A percentile compares a stretch with the other conserved stretches of the same genome.
These are phyloP conservation scores for Neocrepidodera transversa DNA, from an alignment of 2,888 invertebrate genomes.

Conservation along the genomic window DNA sequence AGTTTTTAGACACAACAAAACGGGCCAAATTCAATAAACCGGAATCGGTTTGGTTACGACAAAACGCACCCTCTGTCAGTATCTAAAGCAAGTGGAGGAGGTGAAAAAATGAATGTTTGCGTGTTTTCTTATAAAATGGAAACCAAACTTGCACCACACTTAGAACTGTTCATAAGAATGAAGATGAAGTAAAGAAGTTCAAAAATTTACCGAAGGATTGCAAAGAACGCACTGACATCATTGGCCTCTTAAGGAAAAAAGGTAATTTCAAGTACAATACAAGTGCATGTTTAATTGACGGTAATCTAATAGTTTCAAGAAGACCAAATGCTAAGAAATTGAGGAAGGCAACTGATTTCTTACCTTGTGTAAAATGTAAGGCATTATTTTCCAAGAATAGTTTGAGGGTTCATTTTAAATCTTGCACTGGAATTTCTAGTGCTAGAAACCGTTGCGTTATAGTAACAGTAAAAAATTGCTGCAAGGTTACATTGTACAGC, in stretches of 20 bases:
- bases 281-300: conserved; percentile 9
- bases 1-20: no score
- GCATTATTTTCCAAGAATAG: conserved; percentile 21
- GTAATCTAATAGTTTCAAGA: conserved; percentile 20
- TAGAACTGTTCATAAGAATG: conserved; percentile 17
- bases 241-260: conserved; percentile 14
- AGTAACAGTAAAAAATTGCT: conserved; percentile 13
- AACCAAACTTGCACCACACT: conserved; percentile 23
- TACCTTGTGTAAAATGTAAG: conserved; percentile 17
- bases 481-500: conserved; percentile 19
- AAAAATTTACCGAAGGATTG: conserved; percentile 13
- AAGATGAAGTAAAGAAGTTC: conserved; percentile 26
- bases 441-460: conserved; percentile 8
- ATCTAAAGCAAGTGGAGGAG: conserved; percentile 15
- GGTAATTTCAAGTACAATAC: conserved; percentile 27
- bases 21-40: no score
- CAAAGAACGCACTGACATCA: conserved; percentile 13
- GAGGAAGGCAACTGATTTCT: conserved; percentile 10
- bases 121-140: conserved; percentile 24
- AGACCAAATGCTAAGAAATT: conserved; percentile 17
- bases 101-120: conserved; percentile 22
- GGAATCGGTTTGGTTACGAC: no score
- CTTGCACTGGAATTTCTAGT: conserved; percentile 7
- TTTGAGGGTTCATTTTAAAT: conserved; percentile 24
- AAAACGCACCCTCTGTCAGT: no score